phyloP scores from a whole-genome alignment of 2,888 invertebrate genomes.

The Panzeria rudis region DNA sequence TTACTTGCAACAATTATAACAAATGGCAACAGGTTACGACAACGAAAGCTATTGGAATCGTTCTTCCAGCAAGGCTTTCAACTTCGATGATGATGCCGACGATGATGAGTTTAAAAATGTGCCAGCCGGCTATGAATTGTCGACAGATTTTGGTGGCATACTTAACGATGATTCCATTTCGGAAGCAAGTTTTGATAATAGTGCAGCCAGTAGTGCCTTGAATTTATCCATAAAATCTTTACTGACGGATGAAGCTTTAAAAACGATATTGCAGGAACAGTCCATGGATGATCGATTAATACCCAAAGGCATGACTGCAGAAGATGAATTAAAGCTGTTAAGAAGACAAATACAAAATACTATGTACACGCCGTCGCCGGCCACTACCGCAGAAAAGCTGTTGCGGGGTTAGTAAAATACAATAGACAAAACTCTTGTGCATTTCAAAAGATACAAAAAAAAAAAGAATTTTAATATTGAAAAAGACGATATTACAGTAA shows the following conservation, averaged over 20 bases:
- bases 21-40: slow-evolving; percentile 83
- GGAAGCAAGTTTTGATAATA: slow-evolving; percentile 82
- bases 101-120: slow-evolving; percentile 76
- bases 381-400: slow-evolving; percentile 81
- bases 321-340: slow-evolving; percentile 82
- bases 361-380: slow-evolving; percentile 79
- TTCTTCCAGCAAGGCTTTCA: slow-evolving; percentile 89
- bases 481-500: too few relatives aligned
- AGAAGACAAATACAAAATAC: slow-evolving; percentile 80
- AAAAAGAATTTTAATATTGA: neutral
- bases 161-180: slow-evolving; percentile 82
- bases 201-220: slow-evolving; percentile 74
- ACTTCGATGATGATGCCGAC: slow-evolving; percentile 92
- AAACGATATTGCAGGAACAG: slow-evolving; percentile 79
- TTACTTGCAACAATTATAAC: slow-evolving; percentile 1
- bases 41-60: slow-evolving; percentile 92
- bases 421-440: neutral
- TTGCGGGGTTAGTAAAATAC: slow-evolving; percentile 83
- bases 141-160: slow-evolving; percentile 74
- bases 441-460: neutral
- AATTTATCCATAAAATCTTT: slow-evolving; percentile 81
- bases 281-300: slow-evolving; percentile 78
- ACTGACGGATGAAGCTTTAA: slow-evolving; percentile 80
- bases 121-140: slow-evolving; percentile 76
- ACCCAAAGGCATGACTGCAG: slow-evolving; percentile 81